Percentiles rank a stretch among this genome's conserved stretches.
Evolutionary conservation across 2,797 vertebrate species (phyloP).

Genomic region (Esox masquinongy): DNA sequence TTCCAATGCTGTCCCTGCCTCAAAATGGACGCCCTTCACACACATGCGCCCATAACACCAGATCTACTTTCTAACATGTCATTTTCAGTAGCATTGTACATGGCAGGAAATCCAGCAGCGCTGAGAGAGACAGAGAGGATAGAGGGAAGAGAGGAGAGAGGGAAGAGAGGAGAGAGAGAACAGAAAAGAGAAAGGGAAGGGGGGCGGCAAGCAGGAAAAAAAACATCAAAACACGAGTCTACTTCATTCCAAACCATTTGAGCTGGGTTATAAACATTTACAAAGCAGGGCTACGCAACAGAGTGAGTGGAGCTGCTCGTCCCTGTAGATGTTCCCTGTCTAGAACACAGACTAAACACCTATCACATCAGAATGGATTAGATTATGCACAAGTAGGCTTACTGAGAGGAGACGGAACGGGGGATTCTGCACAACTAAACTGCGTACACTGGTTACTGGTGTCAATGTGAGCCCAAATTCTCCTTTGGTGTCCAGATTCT

Average conservation of each 20-base stretch:
- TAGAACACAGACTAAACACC: neutral
- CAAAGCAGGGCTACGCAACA: constrained; percentile 14
- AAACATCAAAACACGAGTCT: constrained; percentile 11
- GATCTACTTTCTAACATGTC: neutral
- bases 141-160: neutral
- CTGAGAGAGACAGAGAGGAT: neutral
- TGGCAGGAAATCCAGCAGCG: neutral
- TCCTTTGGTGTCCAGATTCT: neutral
- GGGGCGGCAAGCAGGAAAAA: neutral
- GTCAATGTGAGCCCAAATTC: neutral
- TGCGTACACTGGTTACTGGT: neutral
- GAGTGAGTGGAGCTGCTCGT: neutral
- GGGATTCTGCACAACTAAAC: neutral
- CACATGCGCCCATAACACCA: neutral
- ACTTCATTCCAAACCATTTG: constrained; percentile 14
- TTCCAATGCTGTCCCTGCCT: neutral
- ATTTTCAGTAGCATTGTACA: no score
- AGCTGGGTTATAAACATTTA: constrained; percentile 46
- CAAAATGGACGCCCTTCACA: neutral
- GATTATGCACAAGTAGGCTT: neutral
- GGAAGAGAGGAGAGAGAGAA: neutral
- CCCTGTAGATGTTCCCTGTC: neutral
- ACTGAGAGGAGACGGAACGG: neutral
- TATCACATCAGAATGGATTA: neutral
- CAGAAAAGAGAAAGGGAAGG: neutral